A percentile compares a stretch with the other conserved stretches of the same genome.
Conservation (phyloP, 2,888 invertebrate genomes). For the Trimorus sp. region DNA sequence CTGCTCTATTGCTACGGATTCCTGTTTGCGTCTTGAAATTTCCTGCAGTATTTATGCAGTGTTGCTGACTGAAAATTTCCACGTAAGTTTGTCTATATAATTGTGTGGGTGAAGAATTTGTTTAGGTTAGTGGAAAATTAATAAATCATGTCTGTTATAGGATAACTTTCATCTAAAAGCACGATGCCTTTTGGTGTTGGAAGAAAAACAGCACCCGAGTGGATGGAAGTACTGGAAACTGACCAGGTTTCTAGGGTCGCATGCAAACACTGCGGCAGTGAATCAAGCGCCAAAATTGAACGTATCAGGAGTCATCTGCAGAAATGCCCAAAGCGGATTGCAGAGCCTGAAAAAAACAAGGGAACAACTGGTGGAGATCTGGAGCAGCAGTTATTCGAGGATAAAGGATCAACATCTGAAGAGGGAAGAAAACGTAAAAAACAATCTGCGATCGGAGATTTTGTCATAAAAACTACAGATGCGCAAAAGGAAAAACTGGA, state of each 20-base stretch:
- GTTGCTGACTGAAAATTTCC: neutral
- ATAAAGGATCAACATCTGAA: neutral
- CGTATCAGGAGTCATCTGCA: conserved; percentile 8
- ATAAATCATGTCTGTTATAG: neutral
- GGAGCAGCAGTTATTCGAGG: neutral
- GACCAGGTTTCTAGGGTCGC: neutral
- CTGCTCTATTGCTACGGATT: neutral
- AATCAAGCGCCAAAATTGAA: conserved; percentile 16
- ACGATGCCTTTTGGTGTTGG: conserved; percentile 16
- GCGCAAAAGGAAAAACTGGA: conserved; percentile 17
- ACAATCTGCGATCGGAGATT: too few species aligned
- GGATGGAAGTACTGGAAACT: conserved; percentile 1
- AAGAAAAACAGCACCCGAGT: conserved; percentile 13
- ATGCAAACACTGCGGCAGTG: conserved; percentile 10
- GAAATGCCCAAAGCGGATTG: conserved; percentile 18
- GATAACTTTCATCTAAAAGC: conserved; percentile 3
- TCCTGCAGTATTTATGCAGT: neutral
- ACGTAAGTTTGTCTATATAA: conserved; percentile 2
- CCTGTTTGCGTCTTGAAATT: conserved; percentile 1
- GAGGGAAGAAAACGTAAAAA: neutral
- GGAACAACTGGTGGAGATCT: neutral
- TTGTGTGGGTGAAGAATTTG: neutral
- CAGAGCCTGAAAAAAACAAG: neutral
- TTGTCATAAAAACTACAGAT: conserved; percentile 6
- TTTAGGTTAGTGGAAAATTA: neutral